Conservation (phyloP, 2,113 vertebrate genomes). For the Ptyas mucosa region DNA sequence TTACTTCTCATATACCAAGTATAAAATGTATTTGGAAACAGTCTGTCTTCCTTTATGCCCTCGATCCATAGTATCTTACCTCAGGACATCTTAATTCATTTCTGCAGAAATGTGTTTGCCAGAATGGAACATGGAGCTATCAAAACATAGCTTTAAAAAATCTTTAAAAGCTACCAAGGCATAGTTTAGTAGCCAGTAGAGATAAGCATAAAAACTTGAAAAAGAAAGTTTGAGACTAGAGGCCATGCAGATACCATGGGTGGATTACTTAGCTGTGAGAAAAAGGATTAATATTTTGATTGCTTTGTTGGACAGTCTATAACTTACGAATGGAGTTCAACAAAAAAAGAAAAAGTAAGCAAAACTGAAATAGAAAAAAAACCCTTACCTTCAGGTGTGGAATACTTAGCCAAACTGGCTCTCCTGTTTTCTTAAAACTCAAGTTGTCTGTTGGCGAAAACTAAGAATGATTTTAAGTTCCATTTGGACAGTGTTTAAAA, state of each 20-base stretch:
- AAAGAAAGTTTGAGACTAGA: background rate
- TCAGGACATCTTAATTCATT: background rate
- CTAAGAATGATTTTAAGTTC: background rate
- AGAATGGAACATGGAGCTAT: background rate
- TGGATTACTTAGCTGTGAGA: background rate
- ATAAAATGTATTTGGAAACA: background rate
- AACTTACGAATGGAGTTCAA: background rate
- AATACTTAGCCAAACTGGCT: background rate
- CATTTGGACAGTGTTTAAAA: background rate
- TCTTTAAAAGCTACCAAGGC: background rate
- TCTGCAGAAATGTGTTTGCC: background rate
- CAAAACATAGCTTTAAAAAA: background rate
- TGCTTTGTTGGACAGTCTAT: background rate
- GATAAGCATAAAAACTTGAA: background rate
- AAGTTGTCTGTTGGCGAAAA: background rate
- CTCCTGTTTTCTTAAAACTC: background rate
- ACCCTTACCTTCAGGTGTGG: background rate
- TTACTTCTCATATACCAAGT: background rate
- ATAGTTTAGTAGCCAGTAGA: background rate
- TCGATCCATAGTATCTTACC: background rate
- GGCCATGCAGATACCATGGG: background rate
- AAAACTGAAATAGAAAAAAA: background rate
- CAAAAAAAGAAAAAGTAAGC: background rate
- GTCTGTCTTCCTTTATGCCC: background rate
- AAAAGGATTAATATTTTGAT: background rate